Evolutionary conservation across 2,113 vertebrate species (phyloP).

Genomic region (Verasper variegatus): DNA sequence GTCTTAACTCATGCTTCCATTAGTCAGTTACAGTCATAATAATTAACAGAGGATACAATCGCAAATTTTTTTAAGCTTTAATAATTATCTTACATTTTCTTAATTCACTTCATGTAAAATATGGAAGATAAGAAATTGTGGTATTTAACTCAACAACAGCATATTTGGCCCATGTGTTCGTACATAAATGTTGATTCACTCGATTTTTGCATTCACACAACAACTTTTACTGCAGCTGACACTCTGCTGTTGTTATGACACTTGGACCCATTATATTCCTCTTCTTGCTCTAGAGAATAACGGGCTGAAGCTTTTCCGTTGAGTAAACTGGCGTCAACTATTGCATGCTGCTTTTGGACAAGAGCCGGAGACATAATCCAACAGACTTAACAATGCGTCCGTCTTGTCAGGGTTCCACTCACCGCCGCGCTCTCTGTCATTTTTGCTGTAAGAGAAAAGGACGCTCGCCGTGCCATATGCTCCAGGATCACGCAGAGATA

Average conservation of each 20-base stretch:
- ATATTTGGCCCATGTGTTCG: no score
- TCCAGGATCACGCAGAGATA: constrained; percentile 52
- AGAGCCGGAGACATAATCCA: constrained; percentile 4
- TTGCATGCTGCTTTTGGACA: not conserved
- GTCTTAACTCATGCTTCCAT: constrained; percentile 8
- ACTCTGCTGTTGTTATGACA: not conserved
- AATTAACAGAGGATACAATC: no score
- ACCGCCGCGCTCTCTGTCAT: constrained; percentile 10
- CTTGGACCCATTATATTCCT: not conserved
- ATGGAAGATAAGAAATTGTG: no score
- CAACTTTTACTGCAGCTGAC: not conserved
- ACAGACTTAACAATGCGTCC: constrained; percentile 32
- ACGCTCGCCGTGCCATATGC: constrained; percentile 47
- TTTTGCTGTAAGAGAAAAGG: constrained; percentile 26
- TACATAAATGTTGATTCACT: not conserved
- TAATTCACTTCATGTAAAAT: no score
- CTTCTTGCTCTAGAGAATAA: not conserved
- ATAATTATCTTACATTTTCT: no score
- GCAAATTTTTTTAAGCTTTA: no score
- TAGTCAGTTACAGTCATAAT: not conserved
- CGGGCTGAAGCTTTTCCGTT: not conserved
- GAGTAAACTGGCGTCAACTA: not conserved
- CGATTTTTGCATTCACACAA: not conserved
- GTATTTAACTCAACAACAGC: no score
- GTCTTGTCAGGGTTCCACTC: constrained; percentile 45